phyloP scores from a whole-genome alignment of 2,888 invertebrate species.

The Idaea biselata region DNA sequence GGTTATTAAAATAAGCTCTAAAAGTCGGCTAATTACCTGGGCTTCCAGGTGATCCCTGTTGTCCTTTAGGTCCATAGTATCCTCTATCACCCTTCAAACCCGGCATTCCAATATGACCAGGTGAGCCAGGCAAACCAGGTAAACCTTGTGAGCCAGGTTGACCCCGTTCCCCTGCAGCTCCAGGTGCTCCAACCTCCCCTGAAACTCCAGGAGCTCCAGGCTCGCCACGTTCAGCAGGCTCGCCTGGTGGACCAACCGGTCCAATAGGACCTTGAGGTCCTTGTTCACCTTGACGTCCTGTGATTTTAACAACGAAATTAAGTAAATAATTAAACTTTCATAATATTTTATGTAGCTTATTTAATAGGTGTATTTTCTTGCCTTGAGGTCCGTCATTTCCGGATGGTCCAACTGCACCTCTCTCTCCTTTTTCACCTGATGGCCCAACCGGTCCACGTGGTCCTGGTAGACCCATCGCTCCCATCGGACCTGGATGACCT shows the following conservation, averaged over 20 bases:
- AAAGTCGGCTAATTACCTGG: slow-evolving; percentile 58
- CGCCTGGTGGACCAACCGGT: slow-evolving; percentile 88
- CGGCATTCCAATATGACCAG: slow-evolving; percentile 84
- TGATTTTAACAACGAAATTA: background rate
- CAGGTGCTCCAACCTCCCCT: slow-evolving; percentile 87
- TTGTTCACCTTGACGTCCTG: slow-evolving; percentile 86
- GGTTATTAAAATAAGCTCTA: background rate
- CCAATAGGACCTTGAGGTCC: slow-evolving; percentile 89
- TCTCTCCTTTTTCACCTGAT: slow-evolving; percentile 88
- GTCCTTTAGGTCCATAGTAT: slow-evolving; percentile 85
- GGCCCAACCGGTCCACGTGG: slow-evolving; percentile 83
- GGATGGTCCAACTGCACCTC: slow-evolving; percentile 83
- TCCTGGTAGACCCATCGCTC: slow-evolving; percentile 87
- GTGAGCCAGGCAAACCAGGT: slow-evolving; percentile 85
- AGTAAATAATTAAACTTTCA: slow-evolving; percentile 7
- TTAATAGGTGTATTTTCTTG: slow-evolving; percentile 22
- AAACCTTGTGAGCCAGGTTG: slow-evolving; percentile 85
- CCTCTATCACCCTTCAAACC: slow-evolving; percentile 89
- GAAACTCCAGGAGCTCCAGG: slow-evolving; percentile 86
- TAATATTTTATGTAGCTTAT: background rate
- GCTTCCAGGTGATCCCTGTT: slow-evolving; percentile 84
- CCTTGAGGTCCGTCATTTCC: slow-evolving; percentile 91
- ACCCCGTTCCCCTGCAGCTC: slow-evolving; percentile 88
- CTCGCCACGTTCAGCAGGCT: slow-evolving; percentile 90
- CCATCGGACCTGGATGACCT: slow-evolving; percentile 86